Evolutionary conservation across 2,113 vertebrate species (phyloP), one percentile per base, ranked within the genome.

Genomic region (Phocoena sinus): DNA sequence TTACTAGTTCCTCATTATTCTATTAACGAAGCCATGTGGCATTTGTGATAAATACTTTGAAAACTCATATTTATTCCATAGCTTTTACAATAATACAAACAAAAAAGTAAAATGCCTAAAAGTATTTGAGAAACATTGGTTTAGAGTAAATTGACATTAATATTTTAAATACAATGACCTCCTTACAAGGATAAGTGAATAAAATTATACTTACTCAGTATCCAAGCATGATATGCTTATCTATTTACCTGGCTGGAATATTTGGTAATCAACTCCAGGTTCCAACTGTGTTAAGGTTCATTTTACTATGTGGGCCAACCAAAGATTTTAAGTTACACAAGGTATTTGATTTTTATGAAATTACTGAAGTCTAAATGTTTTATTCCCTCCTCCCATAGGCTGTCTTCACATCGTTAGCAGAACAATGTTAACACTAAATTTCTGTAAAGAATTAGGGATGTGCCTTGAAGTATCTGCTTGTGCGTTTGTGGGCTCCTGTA

Each of bases 31-130:
- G 2, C 17, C 31, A 83, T 50, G 8, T 84, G 76, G 11, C 18
- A n/a, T 65, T 83, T 85, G 23, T 82, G 18, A 18, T 62, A 89
- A 91, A 18, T 28, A 71, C 38, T 79, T 83, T 82, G 50, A 93
- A 96, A 86, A 91, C 68, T 44, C 33, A 56, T 62, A 90, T 81
- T 87, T 11, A 38, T 50, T 53, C 68, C 89, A 33, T 6, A 95
- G 73, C 74, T 81, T 81, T 63, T 60, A n/a, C 74, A 93, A 73
- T 58, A 84, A 80, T n/a, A n/a, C 15, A 85, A 87, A 63, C 1
- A 87, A 83, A 82, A 77, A 82, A 77, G 4, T 76, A 88, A 89
- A 96, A 80, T 79, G n/a, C 17, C 89, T 89, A 38, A 87, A 82
- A 86, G 7, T 41, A 74, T 71, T 81, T 91, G 73, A 81, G 26